Conservation (phyloP, 2,113 vertebrate genomes). For the Microcebus murinus region DNA sequence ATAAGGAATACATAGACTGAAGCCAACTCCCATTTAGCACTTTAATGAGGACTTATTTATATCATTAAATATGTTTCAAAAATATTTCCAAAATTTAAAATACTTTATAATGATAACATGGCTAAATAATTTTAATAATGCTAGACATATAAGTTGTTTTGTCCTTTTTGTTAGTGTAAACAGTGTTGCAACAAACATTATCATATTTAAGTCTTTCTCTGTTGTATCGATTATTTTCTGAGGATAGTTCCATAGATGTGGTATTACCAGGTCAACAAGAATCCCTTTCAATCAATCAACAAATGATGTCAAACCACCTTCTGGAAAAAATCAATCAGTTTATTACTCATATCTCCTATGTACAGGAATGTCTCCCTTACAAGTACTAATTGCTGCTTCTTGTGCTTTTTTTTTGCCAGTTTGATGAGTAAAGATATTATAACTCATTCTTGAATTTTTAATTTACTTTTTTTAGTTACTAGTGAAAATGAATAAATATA, state of each 20-base stretch:
- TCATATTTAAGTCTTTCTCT: background rate
- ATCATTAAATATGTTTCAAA: conserved; percentile 18
- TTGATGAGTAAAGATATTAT: background rate
- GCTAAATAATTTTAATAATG: conserved; percentile 22
- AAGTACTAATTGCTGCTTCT: background rate
- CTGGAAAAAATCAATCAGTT: conserved; percentile 11
- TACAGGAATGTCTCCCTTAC: background rate
- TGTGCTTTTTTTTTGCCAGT: conserved; percentile 13
- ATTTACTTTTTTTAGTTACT: conserved; percentile 1
- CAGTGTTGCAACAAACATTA: background rate
- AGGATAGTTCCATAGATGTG: background rate
- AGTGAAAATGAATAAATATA: background rate
- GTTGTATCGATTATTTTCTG: background rate
- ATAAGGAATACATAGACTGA: background rate
- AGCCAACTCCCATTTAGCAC: background rate
- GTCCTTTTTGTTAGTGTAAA: background rate
- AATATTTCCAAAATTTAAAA: conserved; percentile 45
- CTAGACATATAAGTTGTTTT: background rate
- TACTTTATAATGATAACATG: background rate
- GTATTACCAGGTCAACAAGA: background rate
- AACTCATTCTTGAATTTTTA: conserved; percentile 34
- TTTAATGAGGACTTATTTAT: background rate
- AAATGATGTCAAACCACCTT: background rate
- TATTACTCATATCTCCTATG: background rate
- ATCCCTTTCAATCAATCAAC: background rate